phyloP scores from a whole-genome alignment of 2,888 invertebrate species.

The Clusia tigrina region DNA sequence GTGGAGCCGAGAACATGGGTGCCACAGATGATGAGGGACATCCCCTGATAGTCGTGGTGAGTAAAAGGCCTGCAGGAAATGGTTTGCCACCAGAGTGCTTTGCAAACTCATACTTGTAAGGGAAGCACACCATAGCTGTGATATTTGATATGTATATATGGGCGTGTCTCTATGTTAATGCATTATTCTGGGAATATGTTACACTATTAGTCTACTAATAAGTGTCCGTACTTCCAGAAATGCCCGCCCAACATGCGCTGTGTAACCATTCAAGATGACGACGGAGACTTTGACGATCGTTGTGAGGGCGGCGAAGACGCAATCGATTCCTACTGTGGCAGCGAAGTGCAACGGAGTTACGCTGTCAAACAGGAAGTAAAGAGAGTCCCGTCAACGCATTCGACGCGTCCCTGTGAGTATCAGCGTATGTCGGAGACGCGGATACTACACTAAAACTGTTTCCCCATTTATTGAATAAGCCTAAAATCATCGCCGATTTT shows the following conservation, averaged over 20 bases:
- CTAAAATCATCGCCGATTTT: background rate
- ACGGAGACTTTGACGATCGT: slow-evolving; percentile 25
- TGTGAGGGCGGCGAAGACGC: slow-evolving; percentile 3
- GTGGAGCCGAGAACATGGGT: slow-evolving; percentile 34
- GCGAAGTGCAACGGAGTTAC: slow-evolving; percentile 1
- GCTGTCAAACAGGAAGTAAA: background rate
- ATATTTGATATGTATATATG: background rate
- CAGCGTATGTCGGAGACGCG: background rate
- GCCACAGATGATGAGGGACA: slow-evolving; percentile 49
- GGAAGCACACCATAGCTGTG: no score
- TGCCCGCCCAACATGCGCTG: slow-evolving; percentile 52
- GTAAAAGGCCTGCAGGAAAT: background rate
- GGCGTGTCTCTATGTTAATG: no score
- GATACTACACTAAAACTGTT: slow-evolving; percentile 21
- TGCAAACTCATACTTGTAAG: no score
- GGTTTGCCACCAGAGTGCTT: background rate
- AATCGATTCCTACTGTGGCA: slow-evolving; percentile 25
- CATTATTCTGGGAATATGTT: background rate
- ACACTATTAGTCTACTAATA: background rate
- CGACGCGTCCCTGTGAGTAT: background rate
- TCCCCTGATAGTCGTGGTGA: slow-evolving; percentile 48
- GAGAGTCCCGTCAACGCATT: background rate
- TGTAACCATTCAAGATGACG: slow-evolving; percentile 47
- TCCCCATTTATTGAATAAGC: background rate
- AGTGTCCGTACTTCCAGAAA: slow-evolving; percentile 32